Evolutionary conservation across 2,113 vertebrate genomes (phyloP).

Genomic region (Shinisaurus crocodilurus): DNA sequence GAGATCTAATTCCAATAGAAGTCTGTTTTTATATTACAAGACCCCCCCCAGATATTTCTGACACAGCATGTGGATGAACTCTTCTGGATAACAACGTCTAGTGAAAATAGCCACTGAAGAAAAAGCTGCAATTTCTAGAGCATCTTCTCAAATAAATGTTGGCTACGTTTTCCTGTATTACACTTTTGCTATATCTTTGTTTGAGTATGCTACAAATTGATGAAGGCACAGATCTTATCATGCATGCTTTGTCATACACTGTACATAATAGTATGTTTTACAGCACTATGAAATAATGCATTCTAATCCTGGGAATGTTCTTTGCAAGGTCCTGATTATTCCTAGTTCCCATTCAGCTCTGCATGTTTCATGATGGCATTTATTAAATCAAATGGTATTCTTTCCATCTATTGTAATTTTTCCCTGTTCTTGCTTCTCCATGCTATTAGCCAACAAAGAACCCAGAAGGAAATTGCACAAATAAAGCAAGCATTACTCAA

Average conservation of each 20-base stretch:
- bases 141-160: not conserved
- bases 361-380: constrained; percentile 1
- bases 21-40: not conserved
- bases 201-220: not conserved
- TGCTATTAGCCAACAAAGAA: not conserved
- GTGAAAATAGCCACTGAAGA: not conserved
- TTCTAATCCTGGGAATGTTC: not conserved
- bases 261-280: not conserved
- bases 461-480: not conserved
- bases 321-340: not conserved
- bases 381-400: constrained; percentile 5
- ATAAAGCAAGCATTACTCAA: not conserved
- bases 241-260: not conserved
- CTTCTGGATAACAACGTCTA: not conserved
- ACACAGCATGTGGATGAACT: not conserved
- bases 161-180: not conserved
- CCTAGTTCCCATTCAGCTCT: not conserved
- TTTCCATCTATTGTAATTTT: not conserved
- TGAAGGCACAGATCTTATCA: not conserved
- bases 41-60: no score
- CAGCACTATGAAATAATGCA: not conserved
- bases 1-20: not conserved
- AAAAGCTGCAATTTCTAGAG: not conserved
- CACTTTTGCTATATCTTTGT: not conserved
- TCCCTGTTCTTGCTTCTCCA: not conserved